A percentile compares a stretch with the other conserved stretches of the same genome.
These are phyloP conservation scores for Sussaba pulchella DNA, from an alignment of 2,888 invertebrate genomes.

Conservation along the genomic window DNA sequence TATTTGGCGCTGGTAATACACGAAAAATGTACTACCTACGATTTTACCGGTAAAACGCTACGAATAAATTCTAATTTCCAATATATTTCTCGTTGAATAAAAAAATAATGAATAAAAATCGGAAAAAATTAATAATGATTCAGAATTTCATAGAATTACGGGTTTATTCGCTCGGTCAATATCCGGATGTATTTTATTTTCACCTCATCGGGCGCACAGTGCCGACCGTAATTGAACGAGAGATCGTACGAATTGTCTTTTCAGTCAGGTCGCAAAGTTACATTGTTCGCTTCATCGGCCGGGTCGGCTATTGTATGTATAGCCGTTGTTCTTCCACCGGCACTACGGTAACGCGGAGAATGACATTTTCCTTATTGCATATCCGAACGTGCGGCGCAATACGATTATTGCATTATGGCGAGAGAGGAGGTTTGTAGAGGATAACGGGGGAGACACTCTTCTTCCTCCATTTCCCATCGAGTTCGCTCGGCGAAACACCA, in stretches of 20 bases:
- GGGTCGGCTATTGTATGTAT: constrained; percentile 28
- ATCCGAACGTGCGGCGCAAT: constrained; percentile 76
- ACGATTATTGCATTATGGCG: constrained; percentile 75
- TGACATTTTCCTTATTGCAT: constrained; percentile 77
- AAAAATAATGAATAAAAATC: no score
- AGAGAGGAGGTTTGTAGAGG: constrained; percentile 19
- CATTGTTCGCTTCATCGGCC: constrained; percentile 3
- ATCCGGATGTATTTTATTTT: neutral
- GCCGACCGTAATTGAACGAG: neutral
- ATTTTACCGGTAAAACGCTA: no score
- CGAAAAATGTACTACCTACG: no score
- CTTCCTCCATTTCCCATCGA: constrained; percentile 56
- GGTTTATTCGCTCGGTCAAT: no score
- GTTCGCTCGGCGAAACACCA: constrained; percentile 13
- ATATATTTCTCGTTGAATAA: no score
- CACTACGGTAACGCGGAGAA: constrained; percentile 61
- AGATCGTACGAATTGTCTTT: constrained; percentile 3
- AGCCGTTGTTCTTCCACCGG: neutral
- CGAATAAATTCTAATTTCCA: no score
- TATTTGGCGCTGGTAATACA: no score
- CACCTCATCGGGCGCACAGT: constrained; percentile 10
- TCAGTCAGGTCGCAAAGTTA: neutral
- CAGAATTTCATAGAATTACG: no score
- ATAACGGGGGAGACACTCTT: constrained; percentile 38
- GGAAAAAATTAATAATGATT: no score